These are phyloP conservation scores for Apostichopus californicus DNA, from an alignment of 35 echinoderm and acorn worm genomes.

Conservation along the genomic window DNA sequence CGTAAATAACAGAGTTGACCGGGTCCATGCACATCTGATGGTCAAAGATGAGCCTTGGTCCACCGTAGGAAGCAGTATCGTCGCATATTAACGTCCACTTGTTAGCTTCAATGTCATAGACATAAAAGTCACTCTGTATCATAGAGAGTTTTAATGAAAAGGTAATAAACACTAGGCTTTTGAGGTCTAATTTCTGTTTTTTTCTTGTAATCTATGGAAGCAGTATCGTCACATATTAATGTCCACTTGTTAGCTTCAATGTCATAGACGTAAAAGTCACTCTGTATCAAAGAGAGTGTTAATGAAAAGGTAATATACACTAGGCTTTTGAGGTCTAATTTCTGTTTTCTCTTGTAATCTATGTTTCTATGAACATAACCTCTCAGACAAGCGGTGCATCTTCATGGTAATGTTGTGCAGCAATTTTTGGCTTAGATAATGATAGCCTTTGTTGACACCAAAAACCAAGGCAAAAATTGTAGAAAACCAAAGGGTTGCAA, in stretches of 20 bases:
- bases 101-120: slow-evolving; percentile 88
- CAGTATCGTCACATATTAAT: slow-evolving; percentile 97
- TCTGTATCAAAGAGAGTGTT: slow-evolving; percentile 57
- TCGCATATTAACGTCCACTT: slow-evolving; percentile 98
- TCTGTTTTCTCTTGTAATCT: too few relatives aligned
- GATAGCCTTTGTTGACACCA: too few relatives aligned
- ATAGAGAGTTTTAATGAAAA: background rate
- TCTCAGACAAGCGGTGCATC: too few relatives aligned
- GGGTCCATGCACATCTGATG: slow-evolving; percentile 99
- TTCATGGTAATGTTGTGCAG: too few relatives aligned
- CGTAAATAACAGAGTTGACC: slow-evolving; percentile 86
- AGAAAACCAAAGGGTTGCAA: too few relatives aligned
- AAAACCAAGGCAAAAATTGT: too few relatives aligned
- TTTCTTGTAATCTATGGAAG: background rate
- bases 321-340: background rate
- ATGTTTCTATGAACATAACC: too few relatives aligned
- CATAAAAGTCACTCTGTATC: slow-evolving; percentile 98
- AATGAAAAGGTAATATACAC: background rate
- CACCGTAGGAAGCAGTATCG: slow-evolving; percentile 91
- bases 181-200: too few relatives aligned
- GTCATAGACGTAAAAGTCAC: slow-evolving; percentile 99
- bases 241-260: slow-evolving; percentile 91
- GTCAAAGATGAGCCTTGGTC: slow-evolving; percentile 95
- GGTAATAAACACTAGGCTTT: background rate
- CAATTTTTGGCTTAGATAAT: too few relatives aligned